phyloP scores from a whole-genome alignment of 2,888 invertebrate species.

The Himalopsyche japonica region DNA sequence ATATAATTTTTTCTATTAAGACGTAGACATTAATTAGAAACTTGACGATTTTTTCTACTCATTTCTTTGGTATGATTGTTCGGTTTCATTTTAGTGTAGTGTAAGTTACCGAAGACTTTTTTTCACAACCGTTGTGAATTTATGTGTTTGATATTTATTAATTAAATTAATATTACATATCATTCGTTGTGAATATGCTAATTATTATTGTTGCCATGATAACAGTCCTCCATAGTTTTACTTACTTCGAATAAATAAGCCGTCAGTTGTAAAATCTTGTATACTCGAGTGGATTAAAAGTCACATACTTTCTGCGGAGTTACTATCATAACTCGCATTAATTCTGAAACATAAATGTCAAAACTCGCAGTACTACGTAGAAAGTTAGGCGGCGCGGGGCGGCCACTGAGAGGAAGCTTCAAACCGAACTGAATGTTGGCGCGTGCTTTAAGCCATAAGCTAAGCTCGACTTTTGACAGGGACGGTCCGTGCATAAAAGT shows the following conservation, averaged over 20 bases:
- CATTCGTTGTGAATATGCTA: too few species aligned
- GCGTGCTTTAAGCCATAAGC: background rate
- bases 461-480: background rate
- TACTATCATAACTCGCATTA: background rate
- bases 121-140: too few species aligned
- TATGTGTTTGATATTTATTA: too few species aligned
- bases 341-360: background rate
- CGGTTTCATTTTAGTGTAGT: too few species aligned
- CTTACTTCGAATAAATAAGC: background rate
- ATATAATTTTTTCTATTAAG: too few species aligned
- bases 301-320: background rate
- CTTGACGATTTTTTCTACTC: too few species aligned
- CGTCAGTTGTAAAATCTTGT: background rate
- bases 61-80: too few species aligned
- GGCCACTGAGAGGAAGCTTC: background rate
- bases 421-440: background rate
- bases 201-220: too few species aligned
- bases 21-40: too few species aligned
- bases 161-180: too few species aligned
- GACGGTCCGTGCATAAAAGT: background rate
- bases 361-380: background rate
- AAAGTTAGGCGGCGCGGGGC: background rate
- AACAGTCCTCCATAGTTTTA: too few species aligned
- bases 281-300: background rate
- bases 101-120: too few species aligned